Conservation (phyloP, 2,113 vertebrate species). For the Onychostruthus taczanowskii region DNA sequence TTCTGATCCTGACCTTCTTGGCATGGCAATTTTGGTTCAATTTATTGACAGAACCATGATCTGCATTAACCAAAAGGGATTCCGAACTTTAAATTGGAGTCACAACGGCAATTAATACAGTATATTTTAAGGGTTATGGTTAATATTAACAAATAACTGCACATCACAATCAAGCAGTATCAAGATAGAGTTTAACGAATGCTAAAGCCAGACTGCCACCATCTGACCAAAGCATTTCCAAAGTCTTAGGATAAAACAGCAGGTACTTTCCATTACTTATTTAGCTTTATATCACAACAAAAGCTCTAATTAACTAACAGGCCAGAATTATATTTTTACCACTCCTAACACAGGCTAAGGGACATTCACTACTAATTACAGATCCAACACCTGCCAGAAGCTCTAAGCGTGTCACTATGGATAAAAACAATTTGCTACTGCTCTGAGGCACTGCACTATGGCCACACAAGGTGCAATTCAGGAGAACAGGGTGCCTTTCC, state of each 20-base stretch:
- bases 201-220: not conserved
- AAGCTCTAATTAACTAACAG: not conserved
- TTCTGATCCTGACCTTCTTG: not conserved
- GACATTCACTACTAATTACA: not conserved
- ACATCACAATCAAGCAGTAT: not conserved
- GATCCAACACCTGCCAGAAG: not conserved
- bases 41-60: not conserved
- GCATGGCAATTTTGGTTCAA: not conserved
- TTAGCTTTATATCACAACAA: not conserved
- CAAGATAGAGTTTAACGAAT: not conserved
- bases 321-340: not conserved
- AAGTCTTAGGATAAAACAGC: not conserved
- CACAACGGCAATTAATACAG: not conserved
- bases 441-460: not conserved
- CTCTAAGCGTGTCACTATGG: not conserved
- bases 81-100: not conserved
- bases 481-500: not conserved
- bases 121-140: not conserved
- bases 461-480: not conserved
- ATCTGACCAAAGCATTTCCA: not conserved
- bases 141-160: not conserved
- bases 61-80: not conserved
- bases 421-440: not conserved
- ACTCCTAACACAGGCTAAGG: not conserved
- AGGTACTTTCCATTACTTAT: not conserved